phyloP scores from a whole-genome alignment of 2,113 vertebrate genomes.

The Cygnus buccinator region DNA sequence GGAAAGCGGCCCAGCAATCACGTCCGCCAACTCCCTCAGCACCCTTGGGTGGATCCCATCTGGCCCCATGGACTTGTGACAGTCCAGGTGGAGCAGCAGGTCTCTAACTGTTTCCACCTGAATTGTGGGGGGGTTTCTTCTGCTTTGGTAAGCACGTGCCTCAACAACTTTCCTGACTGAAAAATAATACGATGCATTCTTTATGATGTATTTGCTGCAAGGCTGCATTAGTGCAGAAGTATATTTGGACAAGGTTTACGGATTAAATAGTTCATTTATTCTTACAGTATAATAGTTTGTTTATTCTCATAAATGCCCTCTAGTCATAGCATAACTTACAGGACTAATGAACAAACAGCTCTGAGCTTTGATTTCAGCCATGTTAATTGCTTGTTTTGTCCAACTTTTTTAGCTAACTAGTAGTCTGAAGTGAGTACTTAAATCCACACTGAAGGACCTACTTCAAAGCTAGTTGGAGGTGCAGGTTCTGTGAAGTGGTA shows the following conservation, averaged over 20 bases:
- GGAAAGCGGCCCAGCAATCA: too few species aligned
- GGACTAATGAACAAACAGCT: neutral
- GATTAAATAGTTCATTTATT: neutral
- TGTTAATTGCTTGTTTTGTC: neutral
- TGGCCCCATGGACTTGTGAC: too few species aligned
- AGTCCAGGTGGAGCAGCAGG: too few species aligned
- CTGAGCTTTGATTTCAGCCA: neutral
- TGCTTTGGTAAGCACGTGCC: neutral
- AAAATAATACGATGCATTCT: neutral
- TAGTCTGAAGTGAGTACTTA: neutral
- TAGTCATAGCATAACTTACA: rapidly evolving
- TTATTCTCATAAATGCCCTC: neutral
- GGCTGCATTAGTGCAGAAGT: neutral
- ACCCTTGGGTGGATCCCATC: too few species aligned
- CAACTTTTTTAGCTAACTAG: neutral
- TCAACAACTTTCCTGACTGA: slow-evolving; percentile 4
- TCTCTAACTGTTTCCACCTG: too few species aligned
- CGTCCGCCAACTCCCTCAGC: too few species aligned
- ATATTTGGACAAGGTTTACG: neutral
- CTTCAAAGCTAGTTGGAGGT: neutral
- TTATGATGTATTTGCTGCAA: neutral
- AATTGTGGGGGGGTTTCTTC: neutral
- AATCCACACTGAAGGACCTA: neutral
- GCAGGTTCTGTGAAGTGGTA: neutral
- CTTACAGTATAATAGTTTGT: neutral